Base-by-base conservation (phyloP, 2,888 invertebrate species). In the Hydriomena furcata region DNA sequence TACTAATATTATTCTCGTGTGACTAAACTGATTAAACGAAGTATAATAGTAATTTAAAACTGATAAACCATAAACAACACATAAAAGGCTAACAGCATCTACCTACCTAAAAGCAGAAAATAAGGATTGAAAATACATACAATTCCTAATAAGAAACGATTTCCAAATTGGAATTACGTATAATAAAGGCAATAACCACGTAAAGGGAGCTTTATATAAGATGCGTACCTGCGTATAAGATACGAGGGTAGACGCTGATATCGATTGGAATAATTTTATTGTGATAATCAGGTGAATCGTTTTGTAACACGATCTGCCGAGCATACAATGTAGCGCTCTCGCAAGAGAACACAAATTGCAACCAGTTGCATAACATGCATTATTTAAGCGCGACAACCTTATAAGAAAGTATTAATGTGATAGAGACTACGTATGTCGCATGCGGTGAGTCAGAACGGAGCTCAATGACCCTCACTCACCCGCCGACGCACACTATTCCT, bases 361-460 rank as follows among this genome's bases (percentile, higher is more conserved):
- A 76, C 81, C 78, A 83, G 84, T 86, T 87, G 84, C 84, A 84
- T 89, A 87, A 87, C 85, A 83, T 85, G 82, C 86, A 86, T 87
- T 88, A 85, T 88, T 87, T 82, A 87, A 88, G 77, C 79, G 76
- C 79, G 79, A 80, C 82, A 82, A 80, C 86, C 86, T 84, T 87
- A 84, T 86, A 87, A 76, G 87, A 89, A 88, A 88, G 84, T 84
- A 85, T 84, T 86, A 87, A 83, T 80, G 82, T 86, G 80, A 85
- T 86, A 84, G 83, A 80, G 75, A 76, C 76, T 80, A 76, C 80
- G 74, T 77, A 75, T 79, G 82, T 84, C 81, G 81, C 81, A 72
- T 72, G 69, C 73, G 72, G 77, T 86, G 88, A 88, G 63, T 88
- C 88, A 87, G 71, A 67, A 63, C 60, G 56, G 76, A 73, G 85